A percentile compares a stretch with the other conserved stretches of the same genome.
Conservation (phyloP, 1,140 invertebrate genomes). For the Drosophila sechellia region DNA sequence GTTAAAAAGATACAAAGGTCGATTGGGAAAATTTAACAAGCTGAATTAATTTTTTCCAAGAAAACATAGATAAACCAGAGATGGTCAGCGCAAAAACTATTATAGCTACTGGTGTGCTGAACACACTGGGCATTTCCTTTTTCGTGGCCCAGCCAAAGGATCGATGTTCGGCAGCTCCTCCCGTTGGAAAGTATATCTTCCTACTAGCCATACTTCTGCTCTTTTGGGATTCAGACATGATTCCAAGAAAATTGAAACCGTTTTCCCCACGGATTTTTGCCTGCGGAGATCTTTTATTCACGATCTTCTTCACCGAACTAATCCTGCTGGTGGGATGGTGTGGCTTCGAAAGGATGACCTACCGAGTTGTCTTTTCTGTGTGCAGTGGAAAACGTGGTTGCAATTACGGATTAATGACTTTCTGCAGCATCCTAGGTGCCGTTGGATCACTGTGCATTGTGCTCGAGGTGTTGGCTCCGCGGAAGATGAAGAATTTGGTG, state of each 20-base stretch:
- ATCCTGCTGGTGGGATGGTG: conserved; percentile 35
- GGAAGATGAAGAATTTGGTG: conserved; percentile 25
- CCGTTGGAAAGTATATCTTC: conserved; percentile 29
- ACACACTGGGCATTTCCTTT: conserved; percentile 29
- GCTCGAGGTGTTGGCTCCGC: conserved; percentile 1
- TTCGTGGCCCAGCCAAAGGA: conserved; percentile 27
- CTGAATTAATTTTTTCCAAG: neutral
- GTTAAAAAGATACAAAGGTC: conserved; percentile 7
- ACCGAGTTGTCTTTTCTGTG: conserved; percentile 4
- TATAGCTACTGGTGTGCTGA: conserved; percentile 28
- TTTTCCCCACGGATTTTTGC: conserved; percentile 19
- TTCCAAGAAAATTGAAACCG: conserved; percentile 17
- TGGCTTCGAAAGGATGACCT: conserved; percentile 23
- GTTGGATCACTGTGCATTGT: conserved; percentile 20
- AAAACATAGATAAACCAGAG: neutral
- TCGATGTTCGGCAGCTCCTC: conserved; percentile 18
- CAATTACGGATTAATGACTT: conserved; percentile 1
- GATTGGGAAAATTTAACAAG: conserved; percentile 5
- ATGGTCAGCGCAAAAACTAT: conserved; percentile 52
- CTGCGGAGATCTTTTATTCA: conserved; percentile 34
- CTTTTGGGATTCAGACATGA: conserved; percentile 35
- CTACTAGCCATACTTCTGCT: conserved; percentile 21
- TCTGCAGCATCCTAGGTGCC: conserved; percentile 2
- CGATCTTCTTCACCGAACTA: conserved; percentile 37
- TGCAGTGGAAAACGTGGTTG: conserved; percentile 48